These are phyloP conservation scores for Malurus elegans DNA, from an alignment of 2,113 vertebrate genomes.

Conservation along the genomic window DNA sequence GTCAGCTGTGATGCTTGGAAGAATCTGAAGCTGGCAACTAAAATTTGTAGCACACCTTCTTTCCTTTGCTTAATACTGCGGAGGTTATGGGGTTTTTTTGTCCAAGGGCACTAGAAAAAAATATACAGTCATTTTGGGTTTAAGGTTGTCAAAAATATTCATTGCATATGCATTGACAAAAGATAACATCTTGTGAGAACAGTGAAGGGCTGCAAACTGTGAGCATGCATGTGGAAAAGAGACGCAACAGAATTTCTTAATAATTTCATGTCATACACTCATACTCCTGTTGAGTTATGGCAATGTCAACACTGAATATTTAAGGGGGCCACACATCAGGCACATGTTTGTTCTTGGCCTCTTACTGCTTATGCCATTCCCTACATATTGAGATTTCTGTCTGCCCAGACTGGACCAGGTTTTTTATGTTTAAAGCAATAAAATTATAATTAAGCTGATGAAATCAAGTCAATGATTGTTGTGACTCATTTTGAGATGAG, in stretches of 20 bases:
- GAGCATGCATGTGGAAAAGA: background rate
- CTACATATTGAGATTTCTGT: background rate
- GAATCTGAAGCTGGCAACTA: background rate
- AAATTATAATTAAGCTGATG: background rate
- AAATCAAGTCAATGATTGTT: background rate
- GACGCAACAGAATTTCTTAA: background rate
- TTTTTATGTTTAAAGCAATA: background rate
- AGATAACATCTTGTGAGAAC: background rate
- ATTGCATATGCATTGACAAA: background rate
- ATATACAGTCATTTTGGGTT: background rate
- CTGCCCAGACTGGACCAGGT: background rate
- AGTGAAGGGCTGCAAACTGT: background rate
- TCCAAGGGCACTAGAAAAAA: background rate
- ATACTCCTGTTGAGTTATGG: background rate
- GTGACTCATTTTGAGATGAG: background rate
- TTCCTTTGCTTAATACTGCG: background rate
- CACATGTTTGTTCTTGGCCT: background rate
- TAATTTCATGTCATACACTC: background rate
- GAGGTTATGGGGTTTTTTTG: background rate
- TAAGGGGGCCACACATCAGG: background rate
- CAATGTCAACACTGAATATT: background rate
- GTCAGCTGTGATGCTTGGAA: background rate
- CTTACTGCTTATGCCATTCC: background rate
- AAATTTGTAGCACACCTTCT: background rate
- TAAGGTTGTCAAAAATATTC: background rate